Evolutionary conservation across 2,113 vertebrate genomes (phyloP).

Genomic region (Lagopus muta): DNA sequence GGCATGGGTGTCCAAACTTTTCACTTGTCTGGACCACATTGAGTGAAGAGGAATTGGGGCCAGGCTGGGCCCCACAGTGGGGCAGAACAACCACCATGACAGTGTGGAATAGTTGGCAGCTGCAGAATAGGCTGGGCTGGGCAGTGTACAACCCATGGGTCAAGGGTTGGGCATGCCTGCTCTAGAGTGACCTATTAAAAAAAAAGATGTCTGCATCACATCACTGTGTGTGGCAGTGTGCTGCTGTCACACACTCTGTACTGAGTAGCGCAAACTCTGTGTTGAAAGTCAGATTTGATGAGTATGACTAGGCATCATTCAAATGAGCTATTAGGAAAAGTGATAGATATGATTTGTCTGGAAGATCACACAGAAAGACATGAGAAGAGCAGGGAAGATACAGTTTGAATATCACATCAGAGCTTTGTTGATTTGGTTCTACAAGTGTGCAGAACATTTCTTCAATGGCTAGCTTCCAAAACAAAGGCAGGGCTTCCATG

Average conservation of each 20-base stretch:
- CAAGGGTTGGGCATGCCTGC: too few species aligned
- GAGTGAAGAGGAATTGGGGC: too few species aligned
- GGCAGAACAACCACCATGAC: too few species aligned
- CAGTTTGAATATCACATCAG: background rate
- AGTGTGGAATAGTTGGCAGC: too few species aligned
- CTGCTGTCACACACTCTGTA: background rate
- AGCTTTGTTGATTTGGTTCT: background rate
- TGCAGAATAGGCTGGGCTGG: too few species aligned
- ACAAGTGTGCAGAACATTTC: accelerated
- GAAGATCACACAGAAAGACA: background rate
- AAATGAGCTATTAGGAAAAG: background rate
- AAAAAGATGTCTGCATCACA: background rate
- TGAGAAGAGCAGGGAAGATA: background rate
- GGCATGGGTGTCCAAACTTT: too few species aligned
- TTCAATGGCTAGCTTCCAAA: background rate
- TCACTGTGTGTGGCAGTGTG: accelerated
- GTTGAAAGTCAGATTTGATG: background rate
- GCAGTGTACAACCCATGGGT: too few species aligned
- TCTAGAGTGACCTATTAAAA: background rate
- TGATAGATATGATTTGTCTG: background rate
- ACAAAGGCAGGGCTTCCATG: background rate
- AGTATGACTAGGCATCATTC: background rate
- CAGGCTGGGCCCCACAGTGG: too few species aligned
- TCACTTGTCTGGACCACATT: too few species aligned
- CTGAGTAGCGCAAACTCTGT: background rate